Base-by-base conservation (phyloP, 2,797 vertebrate species). In the Aotus griseimembra region DNA sequence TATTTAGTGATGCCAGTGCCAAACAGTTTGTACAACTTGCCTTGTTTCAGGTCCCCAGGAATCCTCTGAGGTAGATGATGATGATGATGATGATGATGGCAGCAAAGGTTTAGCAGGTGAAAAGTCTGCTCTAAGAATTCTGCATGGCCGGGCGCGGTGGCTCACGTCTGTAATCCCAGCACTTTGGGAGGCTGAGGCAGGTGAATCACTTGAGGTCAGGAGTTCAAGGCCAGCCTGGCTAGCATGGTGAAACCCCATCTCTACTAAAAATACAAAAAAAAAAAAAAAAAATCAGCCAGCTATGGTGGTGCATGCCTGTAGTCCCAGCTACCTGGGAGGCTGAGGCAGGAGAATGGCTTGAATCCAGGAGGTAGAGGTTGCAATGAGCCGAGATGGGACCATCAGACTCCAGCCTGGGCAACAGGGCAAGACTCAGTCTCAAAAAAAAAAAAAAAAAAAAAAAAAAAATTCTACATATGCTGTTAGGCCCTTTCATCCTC, bases 141-240 rank as follows among this genome's bases (percentile, higher is more conserved):
- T n/a, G 10, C 55, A 1, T 36, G 61, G 7, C 61, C 30, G 0
- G 61, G 61, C 30, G 7, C 0, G 0, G 61, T 64, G 61, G 30
- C 30, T 64, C 30, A n/a, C 4, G 7, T 15, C 33, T 67, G 61
- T n/a, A n/a, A 67, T 67, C 15, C 30, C 15, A 67, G 61, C 61
- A n/a, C 33, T n/a, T n/a, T 19, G 33, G 61, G 61, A 67, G 7
- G 33, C 15, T 0, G 33, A 67, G 33, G 61, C 61, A n/a, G 61
- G 15, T 4, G 7, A 15, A 67, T 64, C 61, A 67, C 61, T 7
- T n/a, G 61, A n/a, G 30, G 30, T 67, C 61, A 17, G 61, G 61
- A 67, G 61, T n/a, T n/a, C 61, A 1, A 67, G 33, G n/a, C 61
- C 61, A 67, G 15, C 15, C 61, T 67, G 61, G 33, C 30, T 33